These are phyloP conservation scores for Eupithecia dodoneata DNA, from an alignment of 2,888 invertebrate species.

Conservation along the genomic window DNA sequence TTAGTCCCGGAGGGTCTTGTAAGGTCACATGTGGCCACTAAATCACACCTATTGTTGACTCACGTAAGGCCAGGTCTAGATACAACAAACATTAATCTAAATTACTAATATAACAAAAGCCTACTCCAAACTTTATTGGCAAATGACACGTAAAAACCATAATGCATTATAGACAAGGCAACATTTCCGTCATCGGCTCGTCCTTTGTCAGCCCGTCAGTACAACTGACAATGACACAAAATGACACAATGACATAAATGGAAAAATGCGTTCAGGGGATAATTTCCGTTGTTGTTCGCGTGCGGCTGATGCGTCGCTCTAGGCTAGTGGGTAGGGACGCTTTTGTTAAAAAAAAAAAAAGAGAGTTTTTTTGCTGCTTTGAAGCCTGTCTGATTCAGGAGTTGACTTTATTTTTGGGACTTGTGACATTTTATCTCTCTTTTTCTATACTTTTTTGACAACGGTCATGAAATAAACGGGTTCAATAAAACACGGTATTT, in stretches of 20 bases:
- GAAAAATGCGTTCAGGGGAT: constrained; percentile 68
- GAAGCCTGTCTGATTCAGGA: background rate
- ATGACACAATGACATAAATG: constrained; percentile 58
- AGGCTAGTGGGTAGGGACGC: background rate
- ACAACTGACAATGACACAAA: constrained; percentile 38
- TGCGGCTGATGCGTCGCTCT: constrained; percentile 15
- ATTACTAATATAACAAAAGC: too few species aligned
- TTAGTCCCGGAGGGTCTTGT: too few species aligned
- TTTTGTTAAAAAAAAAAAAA: constrained; percentile 11
- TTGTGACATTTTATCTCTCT: background rate
- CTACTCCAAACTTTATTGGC: background rate
- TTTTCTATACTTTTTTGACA: background rate
- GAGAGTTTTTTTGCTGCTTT: constrained; percentile 3
- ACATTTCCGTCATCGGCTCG: constrained; percentile 18
- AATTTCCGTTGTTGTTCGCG: constrained; percentile 65
- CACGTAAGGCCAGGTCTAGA: too few species aligned
- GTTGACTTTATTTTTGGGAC: background rate
- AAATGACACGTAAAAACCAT: background rate
- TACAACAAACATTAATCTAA: too few species aligned
- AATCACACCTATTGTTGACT: too few species aligned
- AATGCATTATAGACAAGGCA: background rate
- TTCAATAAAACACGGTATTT: too few species aligned
- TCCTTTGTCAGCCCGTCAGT: constrained; percentile 27
- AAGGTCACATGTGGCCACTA: too few species aligned
- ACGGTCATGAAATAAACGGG: too few species aligned